Evolutionary conservation across 2,113 vertebrate genomes (phyloP).

Genomic region (Thomomys bottae): DNA sequence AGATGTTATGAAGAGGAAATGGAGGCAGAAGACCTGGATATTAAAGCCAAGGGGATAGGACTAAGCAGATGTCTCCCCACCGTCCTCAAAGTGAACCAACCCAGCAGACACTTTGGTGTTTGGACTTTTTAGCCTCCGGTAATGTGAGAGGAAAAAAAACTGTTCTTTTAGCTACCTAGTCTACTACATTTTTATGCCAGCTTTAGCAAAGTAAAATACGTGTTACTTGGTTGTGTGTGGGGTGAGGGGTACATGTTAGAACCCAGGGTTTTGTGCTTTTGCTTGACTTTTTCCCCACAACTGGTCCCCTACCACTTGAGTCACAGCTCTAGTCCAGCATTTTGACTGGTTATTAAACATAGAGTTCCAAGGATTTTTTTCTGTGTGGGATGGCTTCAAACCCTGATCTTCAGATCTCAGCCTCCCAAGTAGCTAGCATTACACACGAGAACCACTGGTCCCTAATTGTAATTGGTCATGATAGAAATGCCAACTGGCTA

Average conservation of each 20-base stretch:
- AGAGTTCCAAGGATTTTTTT: too few species aligned
- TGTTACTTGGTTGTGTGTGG: background rate
- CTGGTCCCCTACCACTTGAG: too few species aligned
- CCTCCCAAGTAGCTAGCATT: too few species aligned
- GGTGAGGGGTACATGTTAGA: too few species aligned
- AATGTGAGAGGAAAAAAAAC: background rate
- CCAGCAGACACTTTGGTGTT: background rate
- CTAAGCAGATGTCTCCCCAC: background rate
- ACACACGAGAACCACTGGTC: too few species aligned
- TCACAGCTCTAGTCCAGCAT: too few species aligned
- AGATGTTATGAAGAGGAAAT: background rate
- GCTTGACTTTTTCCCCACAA: too few species aligned
- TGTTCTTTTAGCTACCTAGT: background rate
- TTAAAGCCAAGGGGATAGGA: background rate
- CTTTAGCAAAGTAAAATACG: conserved; percentile 26
- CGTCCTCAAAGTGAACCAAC: background rate
- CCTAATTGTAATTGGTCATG: too few species aligned
- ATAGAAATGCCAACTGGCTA: conserved; percentile 37
- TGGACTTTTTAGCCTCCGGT: background rate
- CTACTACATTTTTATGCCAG: background rate
- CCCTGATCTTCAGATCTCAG: too few species aligned
- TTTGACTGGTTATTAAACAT: too few species aligned
- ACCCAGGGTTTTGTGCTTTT: too few species aligned
- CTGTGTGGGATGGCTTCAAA: too few species aligned
- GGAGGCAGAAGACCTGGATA: background rate